Base-by-base conservation (phyloP, 2,797 vertebrate species). In the Smutsia gigantea region DNA sequence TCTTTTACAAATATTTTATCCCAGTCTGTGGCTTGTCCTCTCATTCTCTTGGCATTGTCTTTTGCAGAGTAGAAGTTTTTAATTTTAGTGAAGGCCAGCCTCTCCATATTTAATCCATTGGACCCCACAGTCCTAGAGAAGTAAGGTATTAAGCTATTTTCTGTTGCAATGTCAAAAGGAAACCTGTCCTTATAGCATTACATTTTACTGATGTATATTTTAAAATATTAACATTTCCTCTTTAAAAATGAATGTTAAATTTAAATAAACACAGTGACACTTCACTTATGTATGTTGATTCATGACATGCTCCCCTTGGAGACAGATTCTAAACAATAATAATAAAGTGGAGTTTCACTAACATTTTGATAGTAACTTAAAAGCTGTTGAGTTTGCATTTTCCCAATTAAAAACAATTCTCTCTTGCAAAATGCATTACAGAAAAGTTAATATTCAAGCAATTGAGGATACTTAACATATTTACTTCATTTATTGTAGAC, bases 241-340 rank as follows among this genome's bases (percentile, higher is more conserved):
- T 92, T 75, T 49, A 66, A 87, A 95, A 93, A 75, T 91, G 14
- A 86, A 89, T 69, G 69, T 51, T 74, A 79, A 49, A 34, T 49
- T 81, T 97, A 95, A 94, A 81, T 42, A 86, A 93, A 89, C 64
- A 87, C 42, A 75, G 39, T 66, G 23, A 77, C 17, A 96, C 39
- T 85, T 86, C 19, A 51, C 34, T 75, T 79, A 88, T 31, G n/a
- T 88, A 93, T 81, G 88, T 84, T 93, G 66, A 93, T 46, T 95
- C 69, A 71, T n/a, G 61, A 89, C 92, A 83, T 66, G 71, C 59
- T 46, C 90, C 69, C 39, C 25, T 71, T 91, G 51, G 64, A 94
- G 63, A 85, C 18, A 95, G n/a, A 95, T 69, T 96, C 71, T 66
- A n/a, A 96, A 90, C 66, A 59, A 64, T 42, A 92, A 87, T 61